Conservation (phyloP, 2,113 vertebrate species). For the Poeciliopsis retropinna region DNA sequence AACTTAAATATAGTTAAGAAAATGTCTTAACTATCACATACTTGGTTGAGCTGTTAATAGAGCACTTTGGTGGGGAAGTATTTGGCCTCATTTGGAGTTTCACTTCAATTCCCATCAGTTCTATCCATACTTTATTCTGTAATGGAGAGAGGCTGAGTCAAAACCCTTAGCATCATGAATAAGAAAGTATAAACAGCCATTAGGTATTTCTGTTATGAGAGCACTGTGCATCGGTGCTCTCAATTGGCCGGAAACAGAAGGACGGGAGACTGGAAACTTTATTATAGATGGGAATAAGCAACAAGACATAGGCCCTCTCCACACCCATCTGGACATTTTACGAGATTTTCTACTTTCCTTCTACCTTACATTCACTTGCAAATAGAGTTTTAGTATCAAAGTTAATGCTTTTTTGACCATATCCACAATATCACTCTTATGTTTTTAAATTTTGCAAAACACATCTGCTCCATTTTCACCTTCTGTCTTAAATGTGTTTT, state of each 20-base stretch:
- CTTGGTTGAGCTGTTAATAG: neutral
- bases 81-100: conserved; percentile 23
- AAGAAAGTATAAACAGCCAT: conserved; percentile 65
- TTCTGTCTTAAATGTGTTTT: neutral
- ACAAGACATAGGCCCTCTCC: neutral
- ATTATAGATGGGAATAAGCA: conserved; percentile 27
- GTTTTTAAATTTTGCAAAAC: no score
- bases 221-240: conserved; percentile 21
- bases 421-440: neutral
- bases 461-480: neutral
- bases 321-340: neutral
- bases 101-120: conserved; percentile 46
- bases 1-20: no score
- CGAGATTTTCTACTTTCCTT: neutral
- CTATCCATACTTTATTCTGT: conserved; percentile 13
- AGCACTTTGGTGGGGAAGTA: neutral
- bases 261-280: conserved; percentile 45
- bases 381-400: neutral
- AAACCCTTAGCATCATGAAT: conserved; percentile 49
- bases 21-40: neutral
- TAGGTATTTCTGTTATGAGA: conserved; percentile 50
- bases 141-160: conserved; percentile 49
- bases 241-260: conserved; percentile 63
- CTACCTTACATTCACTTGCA: neutral
- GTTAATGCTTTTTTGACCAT: neutral